phyloP scores from a whole-genome alignment of 2,888 invertebrate species.

The Mesochorus sp. region DNA sequence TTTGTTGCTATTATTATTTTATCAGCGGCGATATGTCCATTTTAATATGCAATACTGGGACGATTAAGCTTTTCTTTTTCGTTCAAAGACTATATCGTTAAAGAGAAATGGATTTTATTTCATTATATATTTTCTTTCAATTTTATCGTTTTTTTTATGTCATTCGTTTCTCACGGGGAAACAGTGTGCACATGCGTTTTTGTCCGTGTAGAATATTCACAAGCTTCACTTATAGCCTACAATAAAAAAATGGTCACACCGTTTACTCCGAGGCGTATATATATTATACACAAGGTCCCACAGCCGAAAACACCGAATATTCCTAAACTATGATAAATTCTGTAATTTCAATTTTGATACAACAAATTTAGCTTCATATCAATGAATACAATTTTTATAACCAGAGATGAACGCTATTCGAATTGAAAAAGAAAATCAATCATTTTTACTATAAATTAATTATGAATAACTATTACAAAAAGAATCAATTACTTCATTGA shows the following conservation, averaged over 20 bases:
- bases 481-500: too few species aligned
- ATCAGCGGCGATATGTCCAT: conserved; percentile 49
- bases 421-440: too few species aligned
- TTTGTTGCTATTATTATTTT: conserved; percentile 6
- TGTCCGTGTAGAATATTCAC: conserved; percentile 12
- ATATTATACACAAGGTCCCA: conserved; percentile 38
- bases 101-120: conserved; percentile 16
- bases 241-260: conserved; percentile 52
- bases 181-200: conserved; percentile 37
- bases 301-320: conserved; percentile 44
- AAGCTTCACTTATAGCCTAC: conserved; percentile 50
- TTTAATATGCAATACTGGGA: conserved; percentile 19
- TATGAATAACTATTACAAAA: too few species aligned
- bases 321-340: conserved; percentile 32
- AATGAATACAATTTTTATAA: too few species aligned
- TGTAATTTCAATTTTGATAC: conserved; percentile 14
- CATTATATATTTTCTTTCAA: background rate
- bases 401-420: too few species aligned
- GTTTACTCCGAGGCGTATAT: conserved; percentile 39
- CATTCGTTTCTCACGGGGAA: conserved; percentile 21
- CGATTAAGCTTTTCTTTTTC: conserved; percentile 15
- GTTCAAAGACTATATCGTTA: background rate
- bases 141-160: conserved; percentile 14
- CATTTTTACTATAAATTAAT: too few species aligned
- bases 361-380: conserved; percentile 26